Base-by-base conservation (phyloP, 2,888 invertebrate species). In the Caenorhabditis drosophilae region DNA sequence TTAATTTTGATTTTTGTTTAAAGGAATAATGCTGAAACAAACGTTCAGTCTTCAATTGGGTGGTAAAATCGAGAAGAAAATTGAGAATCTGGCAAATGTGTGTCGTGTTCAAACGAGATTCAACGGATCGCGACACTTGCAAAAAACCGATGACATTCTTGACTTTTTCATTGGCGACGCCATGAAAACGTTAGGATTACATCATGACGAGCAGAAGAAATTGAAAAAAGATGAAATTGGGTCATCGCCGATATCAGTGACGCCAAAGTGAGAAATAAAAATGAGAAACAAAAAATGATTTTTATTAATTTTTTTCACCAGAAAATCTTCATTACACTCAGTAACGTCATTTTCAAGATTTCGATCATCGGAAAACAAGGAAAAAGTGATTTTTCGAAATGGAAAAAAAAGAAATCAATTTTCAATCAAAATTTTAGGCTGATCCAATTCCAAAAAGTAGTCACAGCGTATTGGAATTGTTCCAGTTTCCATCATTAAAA, bases 401-500 rank as follows among this genome's bases (percentile, higher is more conserved):
- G 7, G 16, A 42, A 22, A 42, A 42, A 9, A 20, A 22, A 42
- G 42, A 15, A 15, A 42, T 20, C 18, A 18, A 40, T 12, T 16
- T 20, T 40, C 22, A 3, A 40, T n/a, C 6, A 20, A 26, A 46
- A n/a, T 50, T 51, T 25, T 45, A 59, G 54, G 47, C 51, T 16
- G 52, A 48, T 16, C 3, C 47, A 4, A 31, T 38, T 26, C 27
- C 57, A 38, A 31, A 42, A 46, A 50, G 58, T 6, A 54, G 58
- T 7, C 74, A 70, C 46, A 58, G 31, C 26, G 76, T 79, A 2
- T 49, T 79, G 44, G 78, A 78, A 40, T 67, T 81, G 9, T 81
- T 81, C 73, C 77, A 77, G 31, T 79, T 81, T 48, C 80, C 81
- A 4, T 71, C 79, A 7, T 57, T 81, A 7, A 75, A 77, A 47